Evolutionary conservation across 2,113 vertebrate species (phyloP).

Genomic region (Notechis scutatus): DNA sequence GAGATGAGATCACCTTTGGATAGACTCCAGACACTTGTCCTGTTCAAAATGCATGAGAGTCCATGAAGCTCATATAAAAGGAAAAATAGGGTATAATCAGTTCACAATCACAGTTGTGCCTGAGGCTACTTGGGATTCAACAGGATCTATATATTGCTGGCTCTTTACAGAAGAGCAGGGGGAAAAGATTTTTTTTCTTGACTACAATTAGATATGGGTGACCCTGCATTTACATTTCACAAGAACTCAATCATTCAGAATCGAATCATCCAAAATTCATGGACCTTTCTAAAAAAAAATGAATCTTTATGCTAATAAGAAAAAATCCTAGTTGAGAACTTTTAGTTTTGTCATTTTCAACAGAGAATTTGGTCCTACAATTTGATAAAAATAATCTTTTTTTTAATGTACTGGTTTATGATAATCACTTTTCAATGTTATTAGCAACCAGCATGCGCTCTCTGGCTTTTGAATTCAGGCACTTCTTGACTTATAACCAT

Average conservation of each 20-base stretch:
- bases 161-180: neutral
- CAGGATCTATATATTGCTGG: slow-evolving; percentile 12
- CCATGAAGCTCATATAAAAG: slow-evolving; percentile 15
- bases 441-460: neutral
- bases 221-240: neutral
- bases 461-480: slow-evolving; percentile 39
- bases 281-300: neutral
- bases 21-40: slow-evolving; percentile 17
- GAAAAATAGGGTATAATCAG: slow-evolving; percentile 26
- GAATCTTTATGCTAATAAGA: slow-evolving; percentile 16
- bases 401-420: slow-evolving; percentile 19
- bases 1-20: slow-evolving; percentile 41
- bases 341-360: neutral
- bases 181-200: neutral
- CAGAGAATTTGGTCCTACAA: neutral
- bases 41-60: slow-evolving; percentile 25
- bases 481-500: neutral
- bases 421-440: slow-evolving; percentile 21
- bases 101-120: slow-evolving; percentile 22
- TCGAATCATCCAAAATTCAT: neutral
- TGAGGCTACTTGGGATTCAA: slow-evolving; percentile 12
- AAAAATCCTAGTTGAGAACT: neutral
- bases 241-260: neutral
- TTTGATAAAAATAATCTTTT: too few species aligned
- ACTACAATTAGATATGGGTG: neutral